These are phyloP conservation scores for Siphlonurus alternatus DNA, from an alignment of 2,888 invertebrate species.

Conservation along the genomic window DNA sequence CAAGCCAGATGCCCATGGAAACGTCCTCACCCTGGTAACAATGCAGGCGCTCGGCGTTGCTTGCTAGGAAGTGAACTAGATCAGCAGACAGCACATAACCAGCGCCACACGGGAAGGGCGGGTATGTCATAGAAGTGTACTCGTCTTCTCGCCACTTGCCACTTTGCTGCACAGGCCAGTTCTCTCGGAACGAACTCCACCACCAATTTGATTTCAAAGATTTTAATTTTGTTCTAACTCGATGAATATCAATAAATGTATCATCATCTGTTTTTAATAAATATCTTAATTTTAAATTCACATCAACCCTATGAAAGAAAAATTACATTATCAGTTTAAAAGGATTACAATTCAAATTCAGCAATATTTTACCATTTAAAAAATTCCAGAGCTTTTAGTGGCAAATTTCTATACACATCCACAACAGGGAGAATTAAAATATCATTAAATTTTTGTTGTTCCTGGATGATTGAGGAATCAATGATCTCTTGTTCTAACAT, in stretches of 20 bases:
- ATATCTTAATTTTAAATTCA: constrained; percentile 13
- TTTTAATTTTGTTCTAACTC: constrained; percentile 13
- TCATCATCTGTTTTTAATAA: constrained; percentile 20
- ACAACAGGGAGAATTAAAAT: not conserved
- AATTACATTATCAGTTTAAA: too few species aligned
- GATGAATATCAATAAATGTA: constrained; percentile 16
- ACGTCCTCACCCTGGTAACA: constrained; percentile 17
- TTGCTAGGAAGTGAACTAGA: constrained; percentile 12
- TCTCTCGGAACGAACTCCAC: constrained; percentile 18
- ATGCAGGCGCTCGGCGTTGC: constrained; percentile 8
- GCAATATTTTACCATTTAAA: not conserved
- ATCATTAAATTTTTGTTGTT: not conserved
- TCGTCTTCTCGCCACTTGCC: constrained; percentile 19
- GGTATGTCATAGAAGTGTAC: constrained; percentile 15
- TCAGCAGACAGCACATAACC: constrained; percentile 16
- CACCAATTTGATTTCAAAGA: constrained; percentile 11
- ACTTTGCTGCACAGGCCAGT: constrained; percentile 16
- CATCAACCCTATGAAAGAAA: constrained; percentile 14
- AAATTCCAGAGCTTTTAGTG: not conserved
- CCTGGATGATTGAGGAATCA: too few species aligned
- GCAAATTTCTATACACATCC: not conserved
- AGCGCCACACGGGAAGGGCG: constrained; percentile 19
- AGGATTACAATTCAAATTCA: too few species aligned
- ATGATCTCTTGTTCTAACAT: not conserved
- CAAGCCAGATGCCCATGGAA: constrained; percentile 17